phyloP scores from a whole-genome alignment of 2,113 vertebrate genomes.

The Vidua macroura region DNA sequence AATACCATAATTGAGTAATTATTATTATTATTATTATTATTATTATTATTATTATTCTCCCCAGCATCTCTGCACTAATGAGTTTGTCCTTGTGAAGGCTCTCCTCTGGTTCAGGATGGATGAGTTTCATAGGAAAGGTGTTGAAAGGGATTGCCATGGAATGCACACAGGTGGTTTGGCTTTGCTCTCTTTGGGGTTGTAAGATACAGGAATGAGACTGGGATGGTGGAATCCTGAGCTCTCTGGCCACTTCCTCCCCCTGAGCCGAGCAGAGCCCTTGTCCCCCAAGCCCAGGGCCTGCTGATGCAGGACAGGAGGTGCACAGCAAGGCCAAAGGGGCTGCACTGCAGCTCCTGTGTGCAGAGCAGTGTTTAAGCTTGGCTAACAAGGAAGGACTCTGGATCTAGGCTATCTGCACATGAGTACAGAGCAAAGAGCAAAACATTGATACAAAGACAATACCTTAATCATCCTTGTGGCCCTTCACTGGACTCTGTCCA shows the following conservation, averaged over 20 bases:
- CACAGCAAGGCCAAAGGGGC: rapidly evolving
- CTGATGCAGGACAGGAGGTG: not conserved
- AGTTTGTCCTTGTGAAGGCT: not conserved
- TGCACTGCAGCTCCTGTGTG: too few species aligned
- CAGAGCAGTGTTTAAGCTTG: not conserved
- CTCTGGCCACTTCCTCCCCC: not conserved
- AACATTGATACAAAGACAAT: not conserved
- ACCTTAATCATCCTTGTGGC: not conserved
- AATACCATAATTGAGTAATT: not conserved
- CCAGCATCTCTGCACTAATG: not conserved
- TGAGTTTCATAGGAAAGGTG: not conserved
- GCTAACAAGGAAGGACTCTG: not conserved
- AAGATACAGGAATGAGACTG: not conserved
- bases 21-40: too few species aligned
- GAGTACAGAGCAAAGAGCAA: not conserved
- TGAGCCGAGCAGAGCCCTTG: rapidly evolving
- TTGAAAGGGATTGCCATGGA: not conserved
- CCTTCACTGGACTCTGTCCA: not conserved
- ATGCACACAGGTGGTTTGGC: not conserved
- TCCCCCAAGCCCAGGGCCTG: rapidly evolving
- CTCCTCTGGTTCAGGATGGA: not conserved
- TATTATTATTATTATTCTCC: too few species aligned
- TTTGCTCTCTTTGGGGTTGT: not conserved
- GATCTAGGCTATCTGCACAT: not conserved
- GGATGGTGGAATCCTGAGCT: not conserved